Evolutionary conservation across 1,140 invertebrate species (phyloP), one percentile per base, ranked within the genome.

Genomic region (Palaemon carinicauda): DNA sequence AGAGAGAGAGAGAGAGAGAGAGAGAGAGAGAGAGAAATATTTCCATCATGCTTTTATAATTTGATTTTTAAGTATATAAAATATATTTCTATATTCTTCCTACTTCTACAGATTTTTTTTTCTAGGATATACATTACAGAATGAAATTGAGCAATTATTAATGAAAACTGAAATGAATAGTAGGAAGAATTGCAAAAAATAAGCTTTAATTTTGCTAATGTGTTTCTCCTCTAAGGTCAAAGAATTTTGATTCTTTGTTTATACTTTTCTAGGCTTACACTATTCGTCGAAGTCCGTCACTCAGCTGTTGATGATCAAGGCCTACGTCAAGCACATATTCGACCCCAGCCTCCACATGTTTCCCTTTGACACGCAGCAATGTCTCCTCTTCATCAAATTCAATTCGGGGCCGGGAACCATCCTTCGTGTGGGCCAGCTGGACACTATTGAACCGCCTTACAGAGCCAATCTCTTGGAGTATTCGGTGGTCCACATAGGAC

Each of bases 281-380:
- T 54, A 54, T 29, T 29, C 78, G 0, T 51, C 51, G 1, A n/a
- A 19, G 12, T 29, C n/a, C 50, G 50, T 53, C 19, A 52, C 33
- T 12, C 53, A 54, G 52, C 14, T 21, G 52, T 12, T 80, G 3
- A 80, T 24, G 4, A 10, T 24, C 24, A 53, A 27, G 19, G 15
- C 56, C 3, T 12, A 27, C 12, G 24, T 80, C 50, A 80, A 51
- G 33, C 21, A 51, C 24, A 80, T 24, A 21, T 56, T 21, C 29
- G 78, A 80, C 15, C 78, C 78, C 14, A 52, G 56, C 24, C 29
- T 80, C n/a, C 29, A 80, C 10, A 60, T 31, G 24, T 80, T 54
- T 53, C 78, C 78, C 3, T 80, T 80, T n/a, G 78, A 80, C 52
- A 27, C 5, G 27, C 78, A 80, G 33, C 31, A 24, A 21, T 80